Evolutionary conservation across 1,140 invertebrate genomes (phyloP), one percentile per base, ranked within the genome.

Genomic region (Diachasma alloeum): DNA sequence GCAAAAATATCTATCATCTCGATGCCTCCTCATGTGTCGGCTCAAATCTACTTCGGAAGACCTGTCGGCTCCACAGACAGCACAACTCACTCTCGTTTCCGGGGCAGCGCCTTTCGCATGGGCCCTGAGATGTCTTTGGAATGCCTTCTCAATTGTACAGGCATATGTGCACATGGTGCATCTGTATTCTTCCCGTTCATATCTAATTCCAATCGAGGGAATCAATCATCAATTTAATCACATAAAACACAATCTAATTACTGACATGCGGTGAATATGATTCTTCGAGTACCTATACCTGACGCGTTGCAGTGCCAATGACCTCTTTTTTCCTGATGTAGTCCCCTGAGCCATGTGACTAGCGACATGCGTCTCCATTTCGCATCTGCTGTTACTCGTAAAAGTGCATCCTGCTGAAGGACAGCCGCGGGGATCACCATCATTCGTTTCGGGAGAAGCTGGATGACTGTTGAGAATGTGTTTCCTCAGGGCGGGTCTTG

Each of bases 111-210:
- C 88, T 46, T 83, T 87, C 10, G 89, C 86, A 79, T 91, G 87
- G 13, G 87, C 84, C 69, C 90, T 86, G 44, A 91, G 78, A 79
- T 92, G 91, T 82, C 90, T 88, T 71, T 91, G 86, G 69, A 91
- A 91, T 4, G 91, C 91, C 75, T 91, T 91, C 78, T 91, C 91
- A 70, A 91, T 91, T 31, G 91, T 92, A 79, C 91, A 92, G 6
- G 90, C 90, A 79, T 92, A 92, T 1, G 91, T 87, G 81, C 91
- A 92, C 53, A 89, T 78, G 17, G 87, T 87, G 82, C 91, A 92
- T 24, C 88, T 84, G 72, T 92, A 92, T 75, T 92, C 91, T 75
- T 92, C 91, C 13, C 90, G 87, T 37, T 91, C 90, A 83, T 91
- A 91, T 84, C 91, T 91, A 19, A 19, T 53, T 53, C 17, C 6